These are phyloP conservation scores for Melanotus villosus DNA, from an alignment of 2,888 invertebrate genomes.

Conservation along the genomic window DNA sequence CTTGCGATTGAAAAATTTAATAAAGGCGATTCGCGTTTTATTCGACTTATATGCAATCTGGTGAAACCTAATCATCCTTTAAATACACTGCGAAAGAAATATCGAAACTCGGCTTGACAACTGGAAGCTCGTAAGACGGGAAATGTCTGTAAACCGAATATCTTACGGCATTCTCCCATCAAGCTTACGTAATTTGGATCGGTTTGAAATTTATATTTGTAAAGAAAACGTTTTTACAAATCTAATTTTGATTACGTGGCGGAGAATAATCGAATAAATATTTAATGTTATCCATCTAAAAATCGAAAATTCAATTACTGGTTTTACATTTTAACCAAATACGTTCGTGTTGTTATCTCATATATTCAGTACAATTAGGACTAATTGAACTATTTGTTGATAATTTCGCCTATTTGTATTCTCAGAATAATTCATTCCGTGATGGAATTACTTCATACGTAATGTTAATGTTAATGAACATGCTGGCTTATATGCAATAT, in stretches of 20 bases:
- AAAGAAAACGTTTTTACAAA: conserved; percentile 9
- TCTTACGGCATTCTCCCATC: conserved; percentile 31
- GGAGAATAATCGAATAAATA: background rate
- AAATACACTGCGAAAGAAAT: conserved; percentile 20
- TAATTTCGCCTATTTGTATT: conserved; percentile 8
- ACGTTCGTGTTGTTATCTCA: background rate
- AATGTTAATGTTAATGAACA: background rate
- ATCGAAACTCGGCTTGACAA: conserved; percentile 31
- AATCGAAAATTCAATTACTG: background rate
- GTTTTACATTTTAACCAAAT: background rate
- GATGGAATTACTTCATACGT: background rate
- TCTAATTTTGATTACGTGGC: background rate
- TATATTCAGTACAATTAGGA: conserved; percentile 7
- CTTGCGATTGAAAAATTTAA: conserved; percentile 6
- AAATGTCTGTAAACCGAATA: conserved; percentile 21
- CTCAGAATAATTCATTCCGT: conserved; percentile 3
- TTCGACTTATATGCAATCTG: conserved; percentile 9
- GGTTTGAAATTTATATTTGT: background rate
- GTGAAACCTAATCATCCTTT: conserved; percentile 27
- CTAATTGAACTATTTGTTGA: conserved; percentile 26
- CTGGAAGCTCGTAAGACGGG: conserved; percentile 30
- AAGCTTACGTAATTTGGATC: conserved; percentile 11
- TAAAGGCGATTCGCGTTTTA: conserved; percentile 7
- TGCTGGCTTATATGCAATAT: too few species aligned
- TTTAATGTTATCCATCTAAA: conserved; percentile 4